A percentile compares a stretch with the other conserved stretches of the same genome.
phyloP scores from a whole-genome alignment of 2,888 invertebrate genomes.

The Metallyticus violacea region DNA sequence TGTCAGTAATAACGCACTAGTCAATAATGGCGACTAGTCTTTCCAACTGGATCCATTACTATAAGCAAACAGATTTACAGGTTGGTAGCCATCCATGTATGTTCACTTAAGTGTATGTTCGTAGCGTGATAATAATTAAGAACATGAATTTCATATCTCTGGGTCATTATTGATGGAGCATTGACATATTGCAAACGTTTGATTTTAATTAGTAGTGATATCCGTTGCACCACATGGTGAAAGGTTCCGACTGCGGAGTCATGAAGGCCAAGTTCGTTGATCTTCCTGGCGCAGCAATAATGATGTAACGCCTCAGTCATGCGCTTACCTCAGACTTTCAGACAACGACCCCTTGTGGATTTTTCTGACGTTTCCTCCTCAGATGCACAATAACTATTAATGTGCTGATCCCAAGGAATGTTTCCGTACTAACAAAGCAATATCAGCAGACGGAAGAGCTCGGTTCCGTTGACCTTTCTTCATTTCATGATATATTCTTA shows the following conservation, averaged over 20 bases:
- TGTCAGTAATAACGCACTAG: too few relatives aligned
- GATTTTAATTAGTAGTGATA: not conserved
- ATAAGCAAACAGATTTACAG: too few relatives aligned
- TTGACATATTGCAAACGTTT: not conserved
- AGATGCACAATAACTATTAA: not conserved
- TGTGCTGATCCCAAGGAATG: not conserved
- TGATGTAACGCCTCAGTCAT: not conserved
- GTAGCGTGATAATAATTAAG: not conserved
- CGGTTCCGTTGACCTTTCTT: not conserved
- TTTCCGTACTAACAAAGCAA: not conserved
- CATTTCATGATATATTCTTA: not conserved
- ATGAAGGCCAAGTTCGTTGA: conserved; percentile 2
- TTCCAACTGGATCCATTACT: too few relatives aligned
- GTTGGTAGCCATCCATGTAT: too few relatives aligned
- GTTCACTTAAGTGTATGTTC: too few relatives aligned
- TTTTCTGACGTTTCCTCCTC: not conserved
- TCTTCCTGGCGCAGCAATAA: not conserved
- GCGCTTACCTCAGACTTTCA: not conserved
- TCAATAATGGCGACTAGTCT: too few relatives aligned
- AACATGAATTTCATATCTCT: too few relatives aligned
- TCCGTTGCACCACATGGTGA: not conserved
- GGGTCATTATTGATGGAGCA: not conserved
- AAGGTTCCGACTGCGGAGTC: not conserved
- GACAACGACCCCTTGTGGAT: not conserved
- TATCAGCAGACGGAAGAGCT: not conserved